A percentile compares a stretch with the other conserved stretches of the same genome.
phyloP scores from a whole-genome alignment of 1,140 invertebrate species.

The Bombus waltoni region DNA sequence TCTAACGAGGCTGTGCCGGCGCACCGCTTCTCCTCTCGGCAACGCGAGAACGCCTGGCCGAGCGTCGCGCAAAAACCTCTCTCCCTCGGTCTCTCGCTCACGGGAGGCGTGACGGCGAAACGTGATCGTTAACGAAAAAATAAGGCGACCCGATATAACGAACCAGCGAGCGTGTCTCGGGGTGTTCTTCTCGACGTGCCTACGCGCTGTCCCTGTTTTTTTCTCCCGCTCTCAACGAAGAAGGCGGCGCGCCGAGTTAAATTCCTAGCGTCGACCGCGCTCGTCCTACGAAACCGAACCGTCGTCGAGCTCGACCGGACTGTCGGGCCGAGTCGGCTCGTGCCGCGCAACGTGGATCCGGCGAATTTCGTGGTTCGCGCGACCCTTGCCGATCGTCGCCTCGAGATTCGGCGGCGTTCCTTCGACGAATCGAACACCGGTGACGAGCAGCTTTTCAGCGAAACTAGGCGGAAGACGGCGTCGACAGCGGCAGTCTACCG shows the following conservation, averaged over 20 bases:
- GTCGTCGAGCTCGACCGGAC: no score
- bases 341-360: no score
- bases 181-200: constrained; percentile 9
- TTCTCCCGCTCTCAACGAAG: fast-evolving
- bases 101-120: constrained; percentile 63
- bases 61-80: constrained; percentile 59
- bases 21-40: constrained; percentile 20
- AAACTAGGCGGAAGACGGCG: background rate
- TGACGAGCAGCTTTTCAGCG: constrained; percentile 9
- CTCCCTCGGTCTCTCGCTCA: constrained; percentile 2
- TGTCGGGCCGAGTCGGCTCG: no score
- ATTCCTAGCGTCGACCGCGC: no score
- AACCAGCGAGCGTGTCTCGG: background rate
- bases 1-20: constrained; percentile 57
- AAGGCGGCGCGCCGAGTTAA: no score
- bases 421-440: no score
- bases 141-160: constrained; percentile 55
- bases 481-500: constrained; percentile 12
- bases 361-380: no score
- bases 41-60: constrained; percentile 44
- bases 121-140: constrained; percentile 68
- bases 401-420: no score
- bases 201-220: background rate
- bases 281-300: no score
- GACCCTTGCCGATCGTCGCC: no score